Conservation (phyloP, 2,888 invertebrate species). For the Xylocampa areola region DNA sequence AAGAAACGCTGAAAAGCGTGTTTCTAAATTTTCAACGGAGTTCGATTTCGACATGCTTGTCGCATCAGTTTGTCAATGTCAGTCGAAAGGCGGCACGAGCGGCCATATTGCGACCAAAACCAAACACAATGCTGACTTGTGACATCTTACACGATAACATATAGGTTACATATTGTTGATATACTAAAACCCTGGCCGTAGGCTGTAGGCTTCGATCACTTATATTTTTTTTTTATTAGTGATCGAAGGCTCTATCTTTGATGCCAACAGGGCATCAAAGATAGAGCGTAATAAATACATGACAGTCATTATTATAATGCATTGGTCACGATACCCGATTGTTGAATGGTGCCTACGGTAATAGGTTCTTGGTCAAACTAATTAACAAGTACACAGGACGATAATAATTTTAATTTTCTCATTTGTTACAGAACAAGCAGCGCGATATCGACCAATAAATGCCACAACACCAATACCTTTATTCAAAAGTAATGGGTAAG, state of each 20-base stretch:
- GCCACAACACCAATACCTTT: constrained; percentile 33
- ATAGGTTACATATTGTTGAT: constrained; percentile 7
- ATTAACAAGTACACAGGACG: constrained; percentile 43
- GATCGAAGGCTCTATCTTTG: no score
- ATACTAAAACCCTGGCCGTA: constrained; percentile 3
- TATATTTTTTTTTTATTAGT: no score
- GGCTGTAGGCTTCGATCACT: no score
- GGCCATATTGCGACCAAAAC: constrained; percentile 43
- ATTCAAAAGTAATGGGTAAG: constrained; percentile 62
- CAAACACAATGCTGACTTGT: constrained; percentile 21
- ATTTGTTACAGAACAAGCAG: constrained; percentile 61
- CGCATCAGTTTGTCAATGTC: constrained; percentile 61
- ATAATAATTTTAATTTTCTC: constrained; percentile 47
- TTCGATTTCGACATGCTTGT: constrained; percentile 55
- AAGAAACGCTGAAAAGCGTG: constrained; percentile 61
- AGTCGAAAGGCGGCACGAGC: constrained; percentile 37
- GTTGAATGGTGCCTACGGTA: constrained; percentile 34
- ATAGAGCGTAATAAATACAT: constrained; percentile 25
- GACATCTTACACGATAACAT: constrained; percentile 26
- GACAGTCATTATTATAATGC: constrained; percentile 24
- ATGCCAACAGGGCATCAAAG: no score
- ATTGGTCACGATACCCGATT: constrained; percentile 45
- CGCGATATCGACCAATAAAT: constrained; percentile 42
- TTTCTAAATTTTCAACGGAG: constrained; percentile 60
- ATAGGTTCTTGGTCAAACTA: constrained; percentile 44